Conservation (phyloP, 2,888 invertebrate species). For the Neuroscelio doddi region DNA sequence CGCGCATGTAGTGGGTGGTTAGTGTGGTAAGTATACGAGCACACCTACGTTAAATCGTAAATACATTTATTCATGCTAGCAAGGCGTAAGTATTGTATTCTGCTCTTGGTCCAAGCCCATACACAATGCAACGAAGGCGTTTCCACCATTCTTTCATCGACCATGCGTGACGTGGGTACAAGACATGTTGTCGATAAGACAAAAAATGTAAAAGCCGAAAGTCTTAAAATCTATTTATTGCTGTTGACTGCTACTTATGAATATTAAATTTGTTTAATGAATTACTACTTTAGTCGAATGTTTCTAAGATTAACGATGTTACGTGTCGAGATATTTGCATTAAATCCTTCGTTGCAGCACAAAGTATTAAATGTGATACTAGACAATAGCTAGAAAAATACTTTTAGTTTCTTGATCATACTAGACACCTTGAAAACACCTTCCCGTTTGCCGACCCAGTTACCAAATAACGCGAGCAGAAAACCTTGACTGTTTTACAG, state of each 20-base stretch:
- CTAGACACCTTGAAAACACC: not conserved
- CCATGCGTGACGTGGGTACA: conserved; percentile 45
- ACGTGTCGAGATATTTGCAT: no score
- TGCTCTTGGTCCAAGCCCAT: conserved; percentile 56
- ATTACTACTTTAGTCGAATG: conserved; percentile 33
- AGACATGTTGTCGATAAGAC: conserved; percentile 43
- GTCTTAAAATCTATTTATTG: conserved; percentile 27
- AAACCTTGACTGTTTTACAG: conserved; percentile 5
- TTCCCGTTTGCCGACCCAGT: conserved; percentile 7
- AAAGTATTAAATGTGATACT: no score
- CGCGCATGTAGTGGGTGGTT: conserved; percentile 37
- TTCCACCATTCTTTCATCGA: conserved; percentile 59
- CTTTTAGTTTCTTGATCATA: not conserved
- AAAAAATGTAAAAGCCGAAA: conserved; percentile 35
- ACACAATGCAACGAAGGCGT: conserved; percentile 70
- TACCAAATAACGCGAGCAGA: conserved; percentile 4
- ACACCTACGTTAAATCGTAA: conserved; percentile 68
- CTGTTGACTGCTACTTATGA: conserved; percentile 22
- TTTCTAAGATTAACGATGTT: conserved; percentile 19
- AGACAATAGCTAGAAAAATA: not conserved
- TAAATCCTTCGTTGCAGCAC: no score
- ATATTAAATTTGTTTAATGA: conserved; percentile 35
- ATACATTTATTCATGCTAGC: conserved; percentile 71
- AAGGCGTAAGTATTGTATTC: conserved; percentile 69
- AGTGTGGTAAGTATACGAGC: conserved; percentile 42